phyloP scores from a whole-genome alignment of 2,888 invertebrate species.

The Ennomos erosarius region DNA sequence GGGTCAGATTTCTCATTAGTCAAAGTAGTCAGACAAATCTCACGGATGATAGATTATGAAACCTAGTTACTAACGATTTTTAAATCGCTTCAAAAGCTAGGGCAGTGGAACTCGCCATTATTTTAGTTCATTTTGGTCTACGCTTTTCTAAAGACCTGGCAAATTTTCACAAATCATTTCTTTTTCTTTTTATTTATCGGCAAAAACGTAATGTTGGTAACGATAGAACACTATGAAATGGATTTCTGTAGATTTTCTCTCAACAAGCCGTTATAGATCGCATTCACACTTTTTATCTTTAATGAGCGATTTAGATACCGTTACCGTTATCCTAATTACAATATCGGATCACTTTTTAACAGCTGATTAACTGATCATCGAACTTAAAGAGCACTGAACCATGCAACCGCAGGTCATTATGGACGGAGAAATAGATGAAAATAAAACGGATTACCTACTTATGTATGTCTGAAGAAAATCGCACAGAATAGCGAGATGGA shows the following conservation, averaged over 20 bases:
- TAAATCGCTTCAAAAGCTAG: constrained; percentile 8
- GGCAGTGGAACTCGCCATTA: constrained; percentile 3
- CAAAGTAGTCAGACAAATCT: too few species aligned
- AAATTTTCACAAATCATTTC: neutral
- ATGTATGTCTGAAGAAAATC: constrained; percentile 39
- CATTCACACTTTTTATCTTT: constrained; percentile 18
- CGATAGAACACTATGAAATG: constrained; percentile 5
- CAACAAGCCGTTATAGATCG: constrained; percentile 21
- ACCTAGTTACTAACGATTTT: constrained; percentile 6
- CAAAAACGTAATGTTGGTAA: constrained; percentile 8
- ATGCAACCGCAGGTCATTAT: constrained; percentile 2
- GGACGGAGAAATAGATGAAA: constrained; percentile 9
- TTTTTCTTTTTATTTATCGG: neutral
- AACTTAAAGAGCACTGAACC: constrained; percentile 28
- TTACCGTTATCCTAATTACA: constrained; percentile 9
- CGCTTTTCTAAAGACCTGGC: too few species aligned
- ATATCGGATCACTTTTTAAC: constrained; percentile 15
- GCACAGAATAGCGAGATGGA: constrained; percentile 26
- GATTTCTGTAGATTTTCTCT: constrained; percentile 15
- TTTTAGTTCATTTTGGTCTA: neutral
- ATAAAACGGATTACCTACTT: constrained; percentile 23
- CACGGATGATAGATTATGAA: too few species aligned
- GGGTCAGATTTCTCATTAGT: too few species aligned
- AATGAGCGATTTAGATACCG: constrained; percentile 17
- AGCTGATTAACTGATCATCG: constrained; percentile 21